Evolutionary conservation across 1,140 invertebrate genomes (phyloP), one percentile per base, ranked within the genome.

Genomic region (Papilio helenus): DNA sequence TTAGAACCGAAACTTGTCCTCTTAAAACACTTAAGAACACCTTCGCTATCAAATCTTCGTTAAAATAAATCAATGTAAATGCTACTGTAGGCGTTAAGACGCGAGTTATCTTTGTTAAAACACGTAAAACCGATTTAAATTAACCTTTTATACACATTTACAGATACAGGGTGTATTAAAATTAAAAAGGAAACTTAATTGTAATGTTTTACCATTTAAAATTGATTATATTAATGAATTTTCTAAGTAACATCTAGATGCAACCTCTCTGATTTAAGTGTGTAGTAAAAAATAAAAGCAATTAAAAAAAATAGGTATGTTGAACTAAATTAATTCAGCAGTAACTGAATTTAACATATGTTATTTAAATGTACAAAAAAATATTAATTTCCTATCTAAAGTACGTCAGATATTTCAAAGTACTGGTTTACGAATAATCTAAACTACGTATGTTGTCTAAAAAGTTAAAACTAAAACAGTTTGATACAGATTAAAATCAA

Each of bases 101-200:
- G 26, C 61, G 5, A 26, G 12, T 68, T 68, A 68, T 68, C 61
- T 68, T 16, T 29, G 29, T 14, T 29, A 34, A 29, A 68, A 68
- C 61, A 68, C 61, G 34, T 68, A 29, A 68, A 65, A 68, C 20
- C 61, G 14, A 34, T 68, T 68, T 68, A 68, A 68, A 68, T 68
- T 68, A 68, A 26, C 58, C 26, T 68, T 34, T 68, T 68, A 29
- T 68, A 68, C 14, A 68, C 61, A 68, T 68, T 68, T 68, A 65
- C 10, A 68, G 61, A 68, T 68, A 68, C 14, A 34, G 14, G 23
- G 61, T 68, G 61, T 29, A 34, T 68, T 29, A 16, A 29, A 29
- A 68, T 68, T 29, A 68, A 68, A 68, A 68, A 14, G 29, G 0
- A 10, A 7, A 16, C 26, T 16, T 29, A 68, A 68, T 68, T 68